Evolutionary conservation across 2,113 vertebrate species (phyloP), one percentile per base, ranked within the genome.

Genomic region (Trematomus loennbergii): DNA sequence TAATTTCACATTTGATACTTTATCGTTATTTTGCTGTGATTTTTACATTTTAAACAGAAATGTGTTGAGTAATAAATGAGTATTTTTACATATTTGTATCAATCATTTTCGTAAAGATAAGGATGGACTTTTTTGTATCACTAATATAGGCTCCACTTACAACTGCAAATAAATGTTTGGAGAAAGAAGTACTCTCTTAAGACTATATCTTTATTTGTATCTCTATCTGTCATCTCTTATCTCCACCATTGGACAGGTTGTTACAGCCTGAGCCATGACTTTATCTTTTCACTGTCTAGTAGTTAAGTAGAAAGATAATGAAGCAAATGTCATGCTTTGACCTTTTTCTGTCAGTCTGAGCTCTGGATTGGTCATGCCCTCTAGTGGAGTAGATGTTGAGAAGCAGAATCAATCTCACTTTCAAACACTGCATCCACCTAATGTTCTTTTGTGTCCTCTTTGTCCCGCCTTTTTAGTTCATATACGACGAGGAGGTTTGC

Each of bases 401-500:
- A 20, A 76, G 72, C 40, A 80, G 15, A 49, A 29, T 70, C 25
- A 9, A 73, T 53, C 8, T 10, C 9, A 48, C n/a, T 13, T 40
- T 46, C n/a, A n/a, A 9, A 5, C n/a, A n/a, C 7, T 67, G 17
- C 16, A 5, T 54, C 29, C 59, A 61, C 3, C 45, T 73, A 18
- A 81, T 53, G 15, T 61, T 33, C 60, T 29, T n/a, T 65, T 48
- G 25, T 79, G 52, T 85, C 18, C 46, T 69, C 88, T 94, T 85
- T 76, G 89, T 95, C 88, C 94, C 89, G 75, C 72, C 89, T 87
- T 81, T 84, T 64, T 93, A 99, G 97, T 97, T 99, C 92, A 99
- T 99, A 96, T 97, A 98, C 25, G 97, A 99, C 16, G 97, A 98
- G 93, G 95, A 95, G 59, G 97, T 99, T 82, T 95, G 95, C 87